These are phyloP conservation scores for Neoseiulus cucumeris DNA, from an alignment of 1,140 invertebrate genomes.

Conservation along the genomic window DNA sequence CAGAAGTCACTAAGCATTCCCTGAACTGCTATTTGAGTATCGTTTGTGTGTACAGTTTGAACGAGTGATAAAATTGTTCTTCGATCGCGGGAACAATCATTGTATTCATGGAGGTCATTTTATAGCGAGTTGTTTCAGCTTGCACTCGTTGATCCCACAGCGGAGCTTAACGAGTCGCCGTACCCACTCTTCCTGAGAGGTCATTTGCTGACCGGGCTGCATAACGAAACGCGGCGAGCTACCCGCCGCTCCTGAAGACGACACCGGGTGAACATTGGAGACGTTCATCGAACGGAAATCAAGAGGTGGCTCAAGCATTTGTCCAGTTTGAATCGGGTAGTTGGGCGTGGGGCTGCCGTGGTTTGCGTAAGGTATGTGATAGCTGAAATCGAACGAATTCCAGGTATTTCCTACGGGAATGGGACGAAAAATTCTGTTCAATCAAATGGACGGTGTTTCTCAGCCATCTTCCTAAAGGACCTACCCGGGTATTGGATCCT, in stretches of 20 bases:
- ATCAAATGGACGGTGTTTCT: too few relatives aligned
- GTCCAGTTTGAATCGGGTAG: background rate
- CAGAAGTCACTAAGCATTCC: too few relatives aligned
- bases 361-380: too few relatives aligned
- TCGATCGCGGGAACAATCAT: too few relatives aligned
- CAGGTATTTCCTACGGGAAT: too few relatives aligned
- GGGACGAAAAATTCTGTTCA: too few relatives aligned
- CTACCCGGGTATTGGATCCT: background rate
- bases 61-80: too few relatives aligned
- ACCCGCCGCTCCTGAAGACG: background rate
- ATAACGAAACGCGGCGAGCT: background rate
- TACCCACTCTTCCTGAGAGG: constrained; percentile 9
- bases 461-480: too few relatives aligned
- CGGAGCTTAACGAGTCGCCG: background rate
- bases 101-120: background rate
- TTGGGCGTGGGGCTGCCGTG: background rate
- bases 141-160: background rate
- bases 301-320: background rate
- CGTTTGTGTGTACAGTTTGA: too few relatives aligned
- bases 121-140: constrained; percentile 5
- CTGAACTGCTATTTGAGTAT: too few relatives aligned
- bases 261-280: background rate
- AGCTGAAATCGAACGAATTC: too few relatives aligned
- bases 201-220: background rate
- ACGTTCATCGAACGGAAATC: constrained; percentile 5